Base-by-base conservation (phyloP, 1,140 invertebrate species). In the Drosophila obscura region DNA sequence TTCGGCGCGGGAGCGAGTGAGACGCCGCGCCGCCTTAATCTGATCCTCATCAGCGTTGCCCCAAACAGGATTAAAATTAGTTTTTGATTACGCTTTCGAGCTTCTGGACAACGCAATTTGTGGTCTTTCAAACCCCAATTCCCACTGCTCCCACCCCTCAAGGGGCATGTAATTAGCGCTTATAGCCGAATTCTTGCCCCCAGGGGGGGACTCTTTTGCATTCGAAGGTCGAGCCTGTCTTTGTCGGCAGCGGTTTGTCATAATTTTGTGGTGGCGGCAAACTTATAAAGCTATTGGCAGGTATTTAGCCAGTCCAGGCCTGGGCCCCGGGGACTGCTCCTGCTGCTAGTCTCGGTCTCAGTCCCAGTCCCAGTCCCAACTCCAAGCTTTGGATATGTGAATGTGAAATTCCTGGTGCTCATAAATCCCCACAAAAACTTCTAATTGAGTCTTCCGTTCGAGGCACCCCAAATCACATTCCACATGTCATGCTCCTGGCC, bases 21-120 rank as follows among this genome's bases (percentile, higher is more conserved):
- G 57, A 52, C 68, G 46, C 64, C 64, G 77, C 60, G 75, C 31
- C 31, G 31, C 52, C 64, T 80, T 80, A 80, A 79, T 78, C 74
- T 80, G 78, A 81, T 79, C 78, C 78, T 81, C 78, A 81, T 81
- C 78, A 81, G 67, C 76, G 58, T 78, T 73, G 68, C 61, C 82
- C 74, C 80, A 84, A 89, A 89, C 84, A 87, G 90, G 90, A 91
- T 91, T 91, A 91, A 91, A 91, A 91, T 91, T 91, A 91, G 90
- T 91, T 91, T 91, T 91, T 91, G 90, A 91, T 91, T 91, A 91
- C 90, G 90, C 90, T 90, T 91, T 91, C 90, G 90, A 91, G 90
- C 90, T 91, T 91, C 90, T 91, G 90, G 90, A 91, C 90, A 91
- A 91, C 90, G 90, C 90, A 91, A 91, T 91, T 88, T 90, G 85